Conservation (phyloP, 92 coral and sea anemone genomes). For the Epizoanthus fatuus region DNA sequence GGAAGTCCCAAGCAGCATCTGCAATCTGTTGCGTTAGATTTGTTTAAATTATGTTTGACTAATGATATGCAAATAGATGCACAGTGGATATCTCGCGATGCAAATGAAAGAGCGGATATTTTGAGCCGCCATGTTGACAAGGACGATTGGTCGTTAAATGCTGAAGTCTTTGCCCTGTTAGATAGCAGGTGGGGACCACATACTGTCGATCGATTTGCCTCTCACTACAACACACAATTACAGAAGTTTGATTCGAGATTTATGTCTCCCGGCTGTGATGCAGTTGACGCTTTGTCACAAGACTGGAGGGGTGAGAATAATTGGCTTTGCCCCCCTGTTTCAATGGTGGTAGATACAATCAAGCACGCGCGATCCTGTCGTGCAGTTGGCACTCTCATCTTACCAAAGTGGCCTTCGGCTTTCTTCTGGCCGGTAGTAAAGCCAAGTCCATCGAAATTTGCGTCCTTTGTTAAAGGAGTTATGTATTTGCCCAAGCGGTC, state of each 20-base stretch:
- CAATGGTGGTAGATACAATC: conserved; percentile 45
- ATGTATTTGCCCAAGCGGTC: conserved; percentile 10
- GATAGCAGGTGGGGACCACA: conserved; percentile 54
- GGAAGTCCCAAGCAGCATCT: conserved; percentile 52
- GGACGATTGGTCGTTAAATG: conserved; percentile 64
- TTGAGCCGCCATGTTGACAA: conserved; percentile 50
- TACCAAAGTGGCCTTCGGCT: conserved; percentile 55
- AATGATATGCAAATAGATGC: conserved; percentile 38
- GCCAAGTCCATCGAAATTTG: conserved; percentile 17
- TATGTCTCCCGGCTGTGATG: conserved; percentile 59
- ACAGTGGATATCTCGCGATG: conserved; percentile 47
- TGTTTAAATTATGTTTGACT: conserved; percentile 43
- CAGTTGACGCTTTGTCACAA: conserved; percentile 61
- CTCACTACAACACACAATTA: conserved; percentile 57
- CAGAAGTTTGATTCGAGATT: conserved; percentile 55
- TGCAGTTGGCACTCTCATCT: conserved; percentile 39
- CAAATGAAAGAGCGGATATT: conserved; percentile 38
- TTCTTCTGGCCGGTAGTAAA: conserved; percentile 41
- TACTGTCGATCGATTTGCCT: conserved; percentile 55
- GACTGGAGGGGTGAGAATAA: conserved; percentile 55
- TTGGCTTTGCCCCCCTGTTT: conserved; percentile 62
- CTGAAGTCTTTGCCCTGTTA: conserved; percentile 40
- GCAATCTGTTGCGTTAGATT: conserved; percentile 18
- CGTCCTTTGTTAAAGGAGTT: conserved; percentile 11
- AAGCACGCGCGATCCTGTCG: conserved; percentile 50